Conservation (phyloP, 2,113 vertebrate genomes). For the Myrmecophaga tridactyla region DNA sequence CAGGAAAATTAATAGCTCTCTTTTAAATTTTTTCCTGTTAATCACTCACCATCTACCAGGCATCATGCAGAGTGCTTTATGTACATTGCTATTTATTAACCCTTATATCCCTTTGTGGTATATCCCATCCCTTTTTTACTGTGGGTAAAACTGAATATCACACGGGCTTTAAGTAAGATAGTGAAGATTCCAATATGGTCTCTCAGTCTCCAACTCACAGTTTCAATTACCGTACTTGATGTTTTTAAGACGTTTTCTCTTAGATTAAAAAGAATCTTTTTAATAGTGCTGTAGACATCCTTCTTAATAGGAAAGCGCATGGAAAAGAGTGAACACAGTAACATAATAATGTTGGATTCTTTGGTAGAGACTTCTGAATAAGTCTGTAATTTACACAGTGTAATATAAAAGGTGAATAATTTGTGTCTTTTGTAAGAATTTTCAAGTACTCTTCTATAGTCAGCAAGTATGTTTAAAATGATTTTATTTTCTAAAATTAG, state of each 20-base stretch:
- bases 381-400: not conserved
- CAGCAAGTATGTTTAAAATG: not conserved
- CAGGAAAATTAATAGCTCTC: not conserved
- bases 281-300: not conserved
- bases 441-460: not conserved
- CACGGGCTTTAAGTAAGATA: fast-evolving
- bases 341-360: not conserved
- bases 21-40: not conserved
- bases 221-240: fast-evolving
- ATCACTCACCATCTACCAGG: not conserved
- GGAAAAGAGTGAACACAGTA: not conserved
- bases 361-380: no score
- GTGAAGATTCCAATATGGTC: not conserved
- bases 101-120: not conserved
- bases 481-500: not conserved
- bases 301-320: not conserved
- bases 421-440: not conserved
- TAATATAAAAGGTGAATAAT: no score
- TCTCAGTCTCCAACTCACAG: not conserved
- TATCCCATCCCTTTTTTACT: not conserved
- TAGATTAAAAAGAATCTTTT: not conserved
- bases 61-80: not conserved
- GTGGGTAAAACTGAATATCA: not conserved
- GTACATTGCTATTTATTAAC: no score
- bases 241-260: not conserved